Evolutionary conservation across 2,888 invertebrate genomes (phyloP).

Genomic region (Drosophila algonquin): DNA sequence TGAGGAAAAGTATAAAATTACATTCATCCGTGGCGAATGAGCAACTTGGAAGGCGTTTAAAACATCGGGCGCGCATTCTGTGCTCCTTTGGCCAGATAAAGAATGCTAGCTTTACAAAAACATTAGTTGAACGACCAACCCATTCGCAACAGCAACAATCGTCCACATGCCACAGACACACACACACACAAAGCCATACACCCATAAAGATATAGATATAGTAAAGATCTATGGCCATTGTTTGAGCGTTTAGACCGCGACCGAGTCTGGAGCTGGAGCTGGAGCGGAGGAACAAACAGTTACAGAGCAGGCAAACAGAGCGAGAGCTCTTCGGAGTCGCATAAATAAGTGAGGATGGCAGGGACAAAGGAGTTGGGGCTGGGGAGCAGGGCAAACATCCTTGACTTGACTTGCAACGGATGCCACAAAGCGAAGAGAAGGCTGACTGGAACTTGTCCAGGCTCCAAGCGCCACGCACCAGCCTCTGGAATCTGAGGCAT

Average conservation of each 20-base stretch:
- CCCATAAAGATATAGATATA: slow-evolving; percentile 7
- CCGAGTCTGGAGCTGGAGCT: neutral
- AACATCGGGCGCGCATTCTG: slow-evolving; percentile 10
- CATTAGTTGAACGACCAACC: slow-evolving; percentile 49
- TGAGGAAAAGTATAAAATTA: slow-evolving; percentile 61
- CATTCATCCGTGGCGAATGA: slow-evolving; percentile 68
- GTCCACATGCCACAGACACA: slow-evolving; percentile 14
- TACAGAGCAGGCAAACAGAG: neutral
- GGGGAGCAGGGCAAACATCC: slow-evolving; percentile 46
- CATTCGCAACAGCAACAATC: slow-evolving; percentile 19
- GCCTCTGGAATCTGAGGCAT: slow-evolving; percentile 55
- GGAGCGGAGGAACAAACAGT: slow-evolving; percentile 24
- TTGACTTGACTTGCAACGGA: slow-evolving; percentile 50
- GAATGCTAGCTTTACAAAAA: slow-evolving; percentile 43
- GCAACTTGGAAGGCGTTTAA: slow-evolving; percentile 56
- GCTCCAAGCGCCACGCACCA: slow-evolving; percentile 3
- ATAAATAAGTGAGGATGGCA: slow-evolving; percentile 66
- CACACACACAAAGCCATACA: slow-evolving; percentile 7
- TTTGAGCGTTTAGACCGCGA: slow-evolving; percentile 40
- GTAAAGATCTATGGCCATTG: slow-evolving; percentile 36
- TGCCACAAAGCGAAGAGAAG: slow-evolving; percentile 13
- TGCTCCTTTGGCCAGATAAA: slow-evolving; percentile 56
- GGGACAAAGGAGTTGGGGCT: slow-evolving; percentile 21
- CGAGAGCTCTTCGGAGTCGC: slow-evolving; percentile 28
- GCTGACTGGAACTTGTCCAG: slow-evolving; percentile 18